phyloP scores from a whole-genome alignment of 2,113 vertebrate genomes.

The Pseudorasbora parva region DNA sequence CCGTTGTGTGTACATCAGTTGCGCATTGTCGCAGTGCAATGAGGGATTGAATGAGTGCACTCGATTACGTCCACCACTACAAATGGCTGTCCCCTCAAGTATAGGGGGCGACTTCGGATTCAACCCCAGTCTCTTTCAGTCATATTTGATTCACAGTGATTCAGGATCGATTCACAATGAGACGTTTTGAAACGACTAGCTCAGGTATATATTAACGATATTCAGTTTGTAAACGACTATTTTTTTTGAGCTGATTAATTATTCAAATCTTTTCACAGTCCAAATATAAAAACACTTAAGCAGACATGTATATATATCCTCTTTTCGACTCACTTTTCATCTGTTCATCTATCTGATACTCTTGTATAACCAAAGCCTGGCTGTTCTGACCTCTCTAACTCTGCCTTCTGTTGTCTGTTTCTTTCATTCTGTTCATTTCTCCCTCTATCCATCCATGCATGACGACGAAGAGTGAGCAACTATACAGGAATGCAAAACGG shows the following conservation, averaged over 20 bases:
- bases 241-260: neutral
- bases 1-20: too few species aligned
- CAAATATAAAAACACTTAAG: neutral
- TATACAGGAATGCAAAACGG: neutral
- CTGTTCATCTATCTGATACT: neutral
- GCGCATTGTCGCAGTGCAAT: too few species aligned
- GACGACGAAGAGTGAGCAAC: neutral
- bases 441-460: neutral
- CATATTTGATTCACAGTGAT: neutral
- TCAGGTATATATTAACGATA: neutral
- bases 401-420: conserved; percentile 23
- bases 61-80: too few species aligned
- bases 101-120: too few species aligned
- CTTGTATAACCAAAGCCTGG: conserved; percentile 18
- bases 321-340: neutral
- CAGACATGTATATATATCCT: neutral
- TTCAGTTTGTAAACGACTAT: neutral
- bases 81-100: too few species aligned
- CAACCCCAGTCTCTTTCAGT: too few species aligned
- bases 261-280: neutral
- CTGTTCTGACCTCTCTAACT: conserved; percentile 22
- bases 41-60: too few species aligned
- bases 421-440: neutral
- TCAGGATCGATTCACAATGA: neutral
- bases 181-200: neutral